Evolutionary conservation across 2,797 vertebrate species (phyloP).

Genomic region (Rhinoraja longicauda): DNA sequence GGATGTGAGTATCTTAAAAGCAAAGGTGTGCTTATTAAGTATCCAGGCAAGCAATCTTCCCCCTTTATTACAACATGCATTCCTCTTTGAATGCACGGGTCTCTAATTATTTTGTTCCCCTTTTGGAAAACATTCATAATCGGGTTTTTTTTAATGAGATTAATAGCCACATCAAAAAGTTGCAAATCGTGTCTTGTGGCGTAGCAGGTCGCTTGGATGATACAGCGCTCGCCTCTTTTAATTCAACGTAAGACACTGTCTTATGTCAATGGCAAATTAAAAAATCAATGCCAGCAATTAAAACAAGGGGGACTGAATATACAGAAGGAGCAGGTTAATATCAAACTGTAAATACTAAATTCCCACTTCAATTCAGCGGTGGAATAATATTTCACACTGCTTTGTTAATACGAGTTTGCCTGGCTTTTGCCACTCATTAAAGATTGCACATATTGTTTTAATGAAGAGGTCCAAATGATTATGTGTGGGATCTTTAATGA

Average conservation of each 20-base stretch:
- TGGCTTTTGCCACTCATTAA: neutral
- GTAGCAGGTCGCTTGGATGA: neutral
- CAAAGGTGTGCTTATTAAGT: neutral
- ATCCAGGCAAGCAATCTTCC: neutral
- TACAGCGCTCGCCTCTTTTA: neutral
- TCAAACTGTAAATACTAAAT: no score
- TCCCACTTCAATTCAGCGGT: conserved; percentile 5
- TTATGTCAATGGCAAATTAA: neutral
- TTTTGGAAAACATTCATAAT: conserved; percentile 8
- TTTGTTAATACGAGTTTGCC: neutral
- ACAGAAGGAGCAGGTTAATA: neutral
- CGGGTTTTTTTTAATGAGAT: neutral
- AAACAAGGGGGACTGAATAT: neutral
- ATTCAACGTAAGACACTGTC: neutral
- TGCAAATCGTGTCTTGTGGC: neutral
- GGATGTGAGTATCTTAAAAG: neutral
- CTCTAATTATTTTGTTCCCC: neutral
- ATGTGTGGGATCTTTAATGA: neutral
- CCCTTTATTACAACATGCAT: neutral
- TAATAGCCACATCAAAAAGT: no score
- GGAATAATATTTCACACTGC: neutral
- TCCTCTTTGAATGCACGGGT: neutral
- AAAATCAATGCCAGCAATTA: neutral
- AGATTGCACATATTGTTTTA: neutral
- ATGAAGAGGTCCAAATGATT: neutral